Conservation (phyloP, 2,797 vertebrate genomes). For the Micromesistius poutassou region DNA sequence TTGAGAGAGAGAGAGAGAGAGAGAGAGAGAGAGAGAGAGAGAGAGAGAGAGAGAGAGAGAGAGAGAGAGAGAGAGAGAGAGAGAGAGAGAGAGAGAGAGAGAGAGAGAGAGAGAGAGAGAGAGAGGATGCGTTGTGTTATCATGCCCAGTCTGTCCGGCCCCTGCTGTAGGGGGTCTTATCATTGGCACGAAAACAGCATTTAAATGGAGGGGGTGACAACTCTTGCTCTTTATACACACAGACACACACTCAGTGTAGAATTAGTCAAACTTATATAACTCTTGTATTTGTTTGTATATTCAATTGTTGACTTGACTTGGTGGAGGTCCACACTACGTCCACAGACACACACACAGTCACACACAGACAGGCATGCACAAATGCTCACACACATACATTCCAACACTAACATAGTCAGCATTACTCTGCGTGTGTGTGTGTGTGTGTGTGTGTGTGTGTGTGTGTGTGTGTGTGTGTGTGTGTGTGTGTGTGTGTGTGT, state of each 20-base stretch:
- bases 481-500: no score
- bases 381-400: background rate
- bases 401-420: no score
- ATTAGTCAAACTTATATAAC: background rate
- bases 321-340: conserved; percentile 39
- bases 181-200: conserved; percentile 42
- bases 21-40: background rate
- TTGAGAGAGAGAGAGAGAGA: background rate
- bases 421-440: no score
- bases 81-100: conserved; percentile 5
- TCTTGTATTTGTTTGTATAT: no score
- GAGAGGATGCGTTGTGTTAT: conserved; percentile 61
- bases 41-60: conserved; percentile 1
- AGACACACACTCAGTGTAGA: background rate
- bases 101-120: background rate
- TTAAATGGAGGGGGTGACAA: conserved; percentile 39
- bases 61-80: background rate
- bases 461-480: no score
- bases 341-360: conserved; percentile 19
- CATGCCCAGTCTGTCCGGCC: conserved; percentile 49
- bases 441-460: no score
- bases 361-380: no score
- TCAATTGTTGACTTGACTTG: no score
- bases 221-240: background rate
- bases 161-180: conserved; percentile 55